These are phyloP conservation scores for Drusus annulatus DNA, from an alignment of 1,140 invertebrate species.

Conservation along the genomic window DNA sequence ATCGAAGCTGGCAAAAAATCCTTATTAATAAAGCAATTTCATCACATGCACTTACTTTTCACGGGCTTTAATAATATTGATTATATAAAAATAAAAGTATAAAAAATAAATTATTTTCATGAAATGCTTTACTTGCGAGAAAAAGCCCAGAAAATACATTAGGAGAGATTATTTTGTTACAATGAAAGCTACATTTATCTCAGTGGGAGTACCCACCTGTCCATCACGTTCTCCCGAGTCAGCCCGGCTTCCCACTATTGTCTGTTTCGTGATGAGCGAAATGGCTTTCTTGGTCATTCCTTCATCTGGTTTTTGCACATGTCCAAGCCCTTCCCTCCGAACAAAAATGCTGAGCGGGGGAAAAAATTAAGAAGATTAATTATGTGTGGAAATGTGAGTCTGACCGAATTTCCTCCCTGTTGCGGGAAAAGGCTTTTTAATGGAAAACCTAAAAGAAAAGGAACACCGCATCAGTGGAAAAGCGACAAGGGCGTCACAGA, in stretches of 20 bases:
- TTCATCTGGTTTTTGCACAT: conserved; percentile 26
- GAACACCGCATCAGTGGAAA: no score
- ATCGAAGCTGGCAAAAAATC: no score
- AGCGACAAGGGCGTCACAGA: no score
- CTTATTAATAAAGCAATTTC: no score
- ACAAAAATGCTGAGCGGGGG: conserved; percentile 24
- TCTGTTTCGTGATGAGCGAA: conserved; percentile 28
- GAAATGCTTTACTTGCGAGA: no score
- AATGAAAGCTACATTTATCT: no score
- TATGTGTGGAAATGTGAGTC: conserved; percentile 26
- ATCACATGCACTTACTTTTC: no score
- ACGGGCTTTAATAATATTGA: no score
- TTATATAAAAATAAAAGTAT: no score
- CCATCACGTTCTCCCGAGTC: conserved; percentile 12
- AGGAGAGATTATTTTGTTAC: no score
- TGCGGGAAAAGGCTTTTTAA: not conserved
- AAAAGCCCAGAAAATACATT: no score
- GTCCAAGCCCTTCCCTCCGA: conserved; percentile 6
- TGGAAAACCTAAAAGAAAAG: conserved; percentile 24
- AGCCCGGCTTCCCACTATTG: not conserved
- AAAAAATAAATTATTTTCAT: no score
- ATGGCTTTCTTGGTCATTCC: conserved; percentile 35
- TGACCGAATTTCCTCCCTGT: not conserved
- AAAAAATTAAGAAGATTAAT: conserved; percentile 46
- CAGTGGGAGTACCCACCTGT: not conserved